Percentiles rank a stretch among this genome's conserved stretches.
These are phyloP conservation scores for Leptarthrus brevirostris DNA, from an alignment of 2,888 invertebrate genomes.

Conservation along the genomic window DNA sequence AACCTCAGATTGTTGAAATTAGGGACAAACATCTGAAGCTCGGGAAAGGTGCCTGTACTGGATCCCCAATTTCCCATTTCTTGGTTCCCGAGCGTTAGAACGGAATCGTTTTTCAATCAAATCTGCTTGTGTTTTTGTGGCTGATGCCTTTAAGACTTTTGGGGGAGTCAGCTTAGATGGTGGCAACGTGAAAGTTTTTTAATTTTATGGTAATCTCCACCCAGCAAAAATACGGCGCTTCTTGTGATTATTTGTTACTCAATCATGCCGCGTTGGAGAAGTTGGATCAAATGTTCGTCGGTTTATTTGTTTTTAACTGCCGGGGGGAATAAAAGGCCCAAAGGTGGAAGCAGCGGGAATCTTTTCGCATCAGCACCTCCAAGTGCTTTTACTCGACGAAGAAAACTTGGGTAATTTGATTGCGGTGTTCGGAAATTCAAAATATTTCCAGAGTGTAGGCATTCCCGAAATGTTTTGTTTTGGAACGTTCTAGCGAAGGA, in stretches of 20 bases:
- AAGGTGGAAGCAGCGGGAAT: slow-evolving; percentile 18
- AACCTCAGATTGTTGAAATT: slow-evolving; percentile 29
- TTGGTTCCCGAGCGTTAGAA: not conserved
- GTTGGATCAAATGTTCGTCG: slow-evolving; percentile 21
- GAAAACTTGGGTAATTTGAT: slow-evolving; percentile 37
- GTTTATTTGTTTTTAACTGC: slow-evolving; percentile 39
- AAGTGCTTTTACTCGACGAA: not conserved
- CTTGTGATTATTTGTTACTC: slow-evolving; percentile 48
- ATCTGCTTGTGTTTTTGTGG: slow-evolving; percentile 31
- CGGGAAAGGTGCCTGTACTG: slow-evolving; percentile 7
- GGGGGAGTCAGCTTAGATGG: slow-evolving; percentile 18
- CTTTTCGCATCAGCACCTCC: slow-evolving; percentile 2
- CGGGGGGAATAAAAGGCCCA: not conserved
- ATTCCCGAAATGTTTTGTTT: not conserved
- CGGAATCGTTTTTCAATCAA: slow-evolving; percentile 45
- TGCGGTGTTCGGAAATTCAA: slow-evolving; percentile 34
- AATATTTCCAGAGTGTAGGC: slow-evolving; percentile 28
- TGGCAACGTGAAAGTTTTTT: slow-evolving; percentile 49
- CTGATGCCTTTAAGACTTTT: not conserved
- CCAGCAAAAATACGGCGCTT: slow-evolving; percentile 19
- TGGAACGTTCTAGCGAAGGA: not conserved
- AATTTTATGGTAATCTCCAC: slow-evolving; percentile 50
- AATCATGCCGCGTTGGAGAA: slow-evolving; percentile 10
- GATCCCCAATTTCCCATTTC: no score
- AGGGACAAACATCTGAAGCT: slow-evolving; percentile 38